These are phyloP conservation scores for Antennarius striatus DNA, from an alignment of 2,113 vertebrate genomes.

Conservation along the genomic window DNA sequence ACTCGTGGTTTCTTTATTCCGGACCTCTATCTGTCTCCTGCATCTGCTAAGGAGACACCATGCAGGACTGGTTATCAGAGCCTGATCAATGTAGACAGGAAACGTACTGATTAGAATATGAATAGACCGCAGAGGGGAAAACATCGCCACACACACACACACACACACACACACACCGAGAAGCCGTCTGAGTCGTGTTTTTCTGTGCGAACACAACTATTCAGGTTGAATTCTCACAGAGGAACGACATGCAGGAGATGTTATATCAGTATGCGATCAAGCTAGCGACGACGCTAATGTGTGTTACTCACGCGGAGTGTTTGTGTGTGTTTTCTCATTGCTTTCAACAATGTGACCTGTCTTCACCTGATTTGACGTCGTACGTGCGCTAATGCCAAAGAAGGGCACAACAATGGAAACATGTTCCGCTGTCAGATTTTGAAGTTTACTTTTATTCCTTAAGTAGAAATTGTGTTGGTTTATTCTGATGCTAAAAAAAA, in stretches of 20 bases:
- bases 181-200: constrained; percentile 19
- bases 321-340: too few relatives aligned
- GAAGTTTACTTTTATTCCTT: too few relatives aligned
- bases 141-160: constrained; percentile 24
- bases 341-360: too few relatives aligned
- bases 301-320: too few relatives aligned
- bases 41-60: constrained; percentile 65
- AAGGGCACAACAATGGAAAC: too few relatives aligned
- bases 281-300: too few relatives aligned
- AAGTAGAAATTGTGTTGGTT: too few relatives aligned
- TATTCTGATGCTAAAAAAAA: too few relatives aligned
- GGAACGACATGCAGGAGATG: constrained; percentile 20
- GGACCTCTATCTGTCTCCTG: constrained; percentile 36
- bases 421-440: too few relatives aligned
- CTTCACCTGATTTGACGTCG: too few relatives aligned
- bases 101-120: constrained; percentile 66
- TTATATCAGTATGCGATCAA: too few relatives aligned
- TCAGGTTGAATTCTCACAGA: constrained; percentile 39
- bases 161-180: neutral
- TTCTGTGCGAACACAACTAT: constrained; percentile 24
- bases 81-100: constrained; percentile 66
- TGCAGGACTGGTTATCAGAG: constrained; percentile 52
- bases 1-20: constrained; percentile 28
- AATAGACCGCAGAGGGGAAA: constrained; percentile 69
- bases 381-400: too few relatives aligned